These are phyloP conservation scores for Notothenia coriiceps DNA, from an alignment of 2,113 vertebrate genomes.

Conservation along the genomic window DNA sequence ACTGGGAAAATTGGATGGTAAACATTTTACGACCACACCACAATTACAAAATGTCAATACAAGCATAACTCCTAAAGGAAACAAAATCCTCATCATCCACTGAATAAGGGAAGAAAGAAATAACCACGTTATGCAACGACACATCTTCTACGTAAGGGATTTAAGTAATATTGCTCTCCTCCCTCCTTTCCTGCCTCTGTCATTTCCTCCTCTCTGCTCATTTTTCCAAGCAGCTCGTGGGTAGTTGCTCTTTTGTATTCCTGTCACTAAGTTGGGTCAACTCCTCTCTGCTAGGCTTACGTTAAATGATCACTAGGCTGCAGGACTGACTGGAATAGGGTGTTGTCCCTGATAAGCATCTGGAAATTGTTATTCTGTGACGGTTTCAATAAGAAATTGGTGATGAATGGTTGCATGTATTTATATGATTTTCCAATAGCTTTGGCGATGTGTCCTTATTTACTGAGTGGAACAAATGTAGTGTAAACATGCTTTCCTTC, in stretches of 20 bases:
- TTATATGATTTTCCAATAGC: neutral
- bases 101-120: constrained; percentile 34
- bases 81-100: constrained; percentile 8
- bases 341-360: neutral
- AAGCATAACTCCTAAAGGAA: neutral
- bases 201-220: constrained; percentile 59
- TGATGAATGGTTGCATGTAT: neutral
- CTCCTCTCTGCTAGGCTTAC: constrained; percentile 2
- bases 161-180: constrained; percentile 16
- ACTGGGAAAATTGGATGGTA: neutral
- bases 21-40: neutral
- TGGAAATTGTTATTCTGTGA: neutral
- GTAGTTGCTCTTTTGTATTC: constrained; percentile 24
- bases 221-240: constrained; percentile 51
- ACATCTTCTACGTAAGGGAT: constrained; percentile 25
- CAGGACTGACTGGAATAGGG: neutral
- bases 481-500: neutral
- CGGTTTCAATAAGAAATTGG: neutral
- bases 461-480: neutral
- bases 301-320: neutral
- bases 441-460: neutral
- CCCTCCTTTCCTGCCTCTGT: constrained; percentile 55
- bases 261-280: constrained; percentile 31
- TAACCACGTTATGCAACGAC: constrained; percentile 45
- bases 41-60: constrained; percentile 1